Base-by-base conservation (phyloP, 1,140 invertebrate genomes). In the Probaryconus sp. region DNA sequence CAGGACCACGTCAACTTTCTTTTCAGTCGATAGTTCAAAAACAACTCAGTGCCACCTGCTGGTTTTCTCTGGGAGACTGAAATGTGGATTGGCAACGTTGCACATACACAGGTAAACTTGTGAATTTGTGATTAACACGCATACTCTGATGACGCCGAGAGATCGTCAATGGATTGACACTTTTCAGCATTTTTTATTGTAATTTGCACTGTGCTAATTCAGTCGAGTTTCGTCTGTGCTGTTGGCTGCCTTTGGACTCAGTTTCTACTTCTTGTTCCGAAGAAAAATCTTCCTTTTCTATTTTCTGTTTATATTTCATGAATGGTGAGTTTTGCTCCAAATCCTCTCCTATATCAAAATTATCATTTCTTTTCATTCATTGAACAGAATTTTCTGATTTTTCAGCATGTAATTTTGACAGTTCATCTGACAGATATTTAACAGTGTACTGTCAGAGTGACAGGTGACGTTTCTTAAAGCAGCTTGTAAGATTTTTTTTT, bases 371-470 rank as follows among this genome's bases (percentile, higher is more conserved):
- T 18, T 33, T 17, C 11, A 14, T 37, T 47, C 42, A 31, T 31
- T 10, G n/a, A 2, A 5, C 5, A 5, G n/a, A 24, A 24, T 10
- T 31, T 9, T 31, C 3, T 31, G 30, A 5, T 9, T 7, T 10
- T 3, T 5, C 30, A 2, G n/a, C n/a, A 2, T 31, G 2, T 2
- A 31, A 31, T 2, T 31, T 10, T 10, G 21, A 24, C 21, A 7
- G n/a, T 31, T 5, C 3, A 31, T 31, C 4, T 48, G 56, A 48
- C 56, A 48, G 56, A 61, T 61, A 61, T 61, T 40, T n/a, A 14
- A 40, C 7, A 14, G 14, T 48, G 24, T 40, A 31, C 58, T 61
- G 45, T 50, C 45, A 50, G 13, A 61, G 33, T 61, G 58, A 40
- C 43, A 50, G 58, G 33, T 38, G 42, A 13, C 24, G 30, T 7